These are phyloP conservation scores for Metallyticus violacea DNA, from an alignment of 2,888 invertebrate genomes.

Conservation along the genomic window DNA sequence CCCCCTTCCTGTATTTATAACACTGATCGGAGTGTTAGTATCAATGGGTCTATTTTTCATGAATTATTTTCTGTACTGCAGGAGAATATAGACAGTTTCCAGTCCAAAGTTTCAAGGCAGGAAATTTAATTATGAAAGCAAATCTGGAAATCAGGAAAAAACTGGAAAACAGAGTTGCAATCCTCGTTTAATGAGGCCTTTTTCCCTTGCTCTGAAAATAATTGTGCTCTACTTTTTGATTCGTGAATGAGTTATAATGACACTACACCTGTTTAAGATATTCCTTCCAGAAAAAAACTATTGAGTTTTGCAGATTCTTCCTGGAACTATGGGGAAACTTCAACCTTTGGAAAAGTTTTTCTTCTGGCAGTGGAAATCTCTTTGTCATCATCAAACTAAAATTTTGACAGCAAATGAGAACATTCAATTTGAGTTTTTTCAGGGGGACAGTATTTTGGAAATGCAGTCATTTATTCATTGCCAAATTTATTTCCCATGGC, in stretches of 20 bases:
- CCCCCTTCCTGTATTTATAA: no score
- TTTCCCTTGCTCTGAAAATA: not conserved
- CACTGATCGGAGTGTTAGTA: no score
- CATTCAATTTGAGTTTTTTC: not conserved
- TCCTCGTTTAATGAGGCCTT: not conserved
- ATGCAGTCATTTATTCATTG: no score
- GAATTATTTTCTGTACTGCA: not conserved
- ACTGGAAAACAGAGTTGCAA: not conserved
- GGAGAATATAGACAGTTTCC: not conserved
- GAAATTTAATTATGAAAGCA: not conserved
- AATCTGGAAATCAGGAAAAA: no score
- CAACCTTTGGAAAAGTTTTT: no score
- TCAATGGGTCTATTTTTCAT: not conserved
- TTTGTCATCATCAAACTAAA: not conserved
- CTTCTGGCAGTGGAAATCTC: no score
- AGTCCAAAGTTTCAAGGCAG: not conserved
- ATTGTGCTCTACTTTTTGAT: not conserved
- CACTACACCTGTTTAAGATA: not conserved
- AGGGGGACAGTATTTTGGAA: not conserved
- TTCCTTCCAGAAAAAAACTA: not conserved
- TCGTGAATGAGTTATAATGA: not conserved
- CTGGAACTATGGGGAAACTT: not conserved
- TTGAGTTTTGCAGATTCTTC: not conserved
- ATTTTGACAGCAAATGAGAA: not conserved
- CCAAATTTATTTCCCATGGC: not conserved